Base-by-base conservation (phyloP, 2,113 vertebrate species). In the Emydocephalus ijimae region DNA sequence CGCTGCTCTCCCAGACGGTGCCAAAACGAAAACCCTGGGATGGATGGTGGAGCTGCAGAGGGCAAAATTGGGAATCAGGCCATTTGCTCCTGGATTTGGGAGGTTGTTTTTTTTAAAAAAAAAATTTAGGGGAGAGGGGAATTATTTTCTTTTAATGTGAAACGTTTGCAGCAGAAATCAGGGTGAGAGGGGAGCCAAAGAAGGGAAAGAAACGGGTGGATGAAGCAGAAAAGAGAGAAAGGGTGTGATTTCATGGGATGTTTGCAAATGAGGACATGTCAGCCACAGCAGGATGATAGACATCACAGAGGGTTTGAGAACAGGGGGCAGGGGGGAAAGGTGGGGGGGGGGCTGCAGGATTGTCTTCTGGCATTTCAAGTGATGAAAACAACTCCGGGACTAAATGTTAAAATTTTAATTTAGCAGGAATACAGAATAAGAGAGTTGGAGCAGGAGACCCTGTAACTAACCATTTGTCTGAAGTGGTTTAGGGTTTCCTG, bases 1-100 rank as follows among this genome's bases (percentile, higher is more conserved):
- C 98, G 0, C 99, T 99, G 98, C 99, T 99, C 95, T 99, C 99
- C 96, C 98, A 98, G 54, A 99, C 98, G 0, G 99, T 99, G 92
- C 98, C 98, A 0, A 99, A 98, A 88, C 98, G 98, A 95, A 99
- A 99, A 12, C 98, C 98, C 21, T 96, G 98, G 6, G 98, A 98
- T 0, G 98, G 98, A 94, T 98, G 98, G 94, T 99, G 99, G 91
- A 99, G 98, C 99, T 99, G 96, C 89, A 92, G 89, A 93, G 93
- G 95, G 14, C 57, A 50, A 50, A 64, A 90, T 1, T 1, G 3
- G 43, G 59, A 12, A 90, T 85, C 12, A 91, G 43, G 7, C 12
- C 9, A 21, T 43, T 15, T 23, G 15, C 74, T 39, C 74, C 74
- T 81, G 21, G 74, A 43, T 43, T 81, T 81, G n/a, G 34, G 29